Conservation (phyloP, 2,888 invertebrate species). For the Andricus curvator region DNA sequence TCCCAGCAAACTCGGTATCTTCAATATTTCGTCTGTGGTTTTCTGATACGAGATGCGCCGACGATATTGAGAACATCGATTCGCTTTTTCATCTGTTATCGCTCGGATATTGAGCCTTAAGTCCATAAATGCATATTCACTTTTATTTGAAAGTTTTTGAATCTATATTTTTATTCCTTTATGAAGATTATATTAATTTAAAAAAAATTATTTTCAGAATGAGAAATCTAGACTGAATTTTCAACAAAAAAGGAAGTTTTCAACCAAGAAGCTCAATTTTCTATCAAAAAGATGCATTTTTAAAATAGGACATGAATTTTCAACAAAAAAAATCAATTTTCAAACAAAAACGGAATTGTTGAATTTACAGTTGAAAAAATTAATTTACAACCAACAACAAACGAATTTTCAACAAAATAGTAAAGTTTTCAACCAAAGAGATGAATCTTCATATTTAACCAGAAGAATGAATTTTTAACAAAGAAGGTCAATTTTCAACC, state of each 20-base stretch:
- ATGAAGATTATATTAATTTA: neutral
- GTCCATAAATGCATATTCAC: neutral
- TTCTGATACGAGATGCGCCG: neutral
- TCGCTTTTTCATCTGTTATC: conserved; percentile 1
- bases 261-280: too few species aligned
- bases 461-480: too few species aligned
- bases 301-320: too few species aligned
- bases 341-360: too few species aligned
- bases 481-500: too few species aligned
- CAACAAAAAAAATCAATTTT: too few species aligned
- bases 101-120: neutral
- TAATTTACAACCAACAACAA: too few species aligned
- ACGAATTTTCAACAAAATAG: too few species aligned
- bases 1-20: conserved; percentile 24
- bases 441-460: too few species aligned
- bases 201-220: neutral
- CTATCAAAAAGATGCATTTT: too few species aligned
- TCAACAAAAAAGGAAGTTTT: too few species aligned
- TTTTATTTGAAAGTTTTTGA: neutral
- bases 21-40: neutral
- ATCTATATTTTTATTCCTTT: neutral
- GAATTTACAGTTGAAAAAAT: too few species aligned
- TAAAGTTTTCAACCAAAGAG: neutral
- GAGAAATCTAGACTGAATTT: neutral
- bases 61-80: conserved; percentile 22